Conservation (phyloP, 2,797 vertebrate genomes). For the Gallirallus australis region DNA sequence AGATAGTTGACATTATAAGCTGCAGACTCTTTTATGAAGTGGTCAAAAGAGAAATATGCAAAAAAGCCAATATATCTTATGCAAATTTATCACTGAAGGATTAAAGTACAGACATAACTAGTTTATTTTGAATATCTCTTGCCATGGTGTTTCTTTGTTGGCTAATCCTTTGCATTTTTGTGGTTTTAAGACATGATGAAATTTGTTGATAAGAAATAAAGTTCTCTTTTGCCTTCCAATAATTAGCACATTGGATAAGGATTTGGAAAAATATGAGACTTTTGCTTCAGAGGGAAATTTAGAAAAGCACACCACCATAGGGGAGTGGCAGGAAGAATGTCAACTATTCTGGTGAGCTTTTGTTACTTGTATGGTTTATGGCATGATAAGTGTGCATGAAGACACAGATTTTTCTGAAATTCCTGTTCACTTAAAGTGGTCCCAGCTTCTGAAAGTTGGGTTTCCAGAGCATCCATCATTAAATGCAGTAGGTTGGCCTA, state of each 20-base stretch:
- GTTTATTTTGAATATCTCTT: conserved; percentile 58
- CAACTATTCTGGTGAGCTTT: conserved; percentile 36
- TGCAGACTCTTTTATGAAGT: conserved; percentile 17
- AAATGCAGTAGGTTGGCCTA: not conserved
- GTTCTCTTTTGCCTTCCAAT: conserved; percentile 40
- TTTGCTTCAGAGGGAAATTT: conserved; percentile 29
- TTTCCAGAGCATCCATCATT: not conserved
- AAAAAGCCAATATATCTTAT: not conserved
- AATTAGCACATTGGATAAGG: not conserved
- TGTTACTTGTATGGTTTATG: conserved; percentile 4
- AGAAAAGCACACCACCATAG: not conserved
- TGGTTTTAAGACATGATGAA: conserved; percentile 55
- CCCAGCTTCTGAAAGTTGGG: not conserved
- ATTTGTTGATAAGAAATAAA: conserved; percentile 47
- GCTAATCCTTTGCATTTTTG: conserved; percentile 66
- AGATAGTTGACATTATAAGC: not conserved
- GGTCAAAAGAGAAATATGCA: conserved; percentile 37
- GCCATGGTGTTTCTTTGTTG: conserved; percentile 47
- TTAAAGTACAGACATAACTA: conserved; percentile 41
- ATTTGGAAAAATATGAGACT: conserved; percentile 24
- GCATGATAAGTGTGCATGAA: not conserved
- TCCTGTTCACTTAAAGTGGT: not conserved
- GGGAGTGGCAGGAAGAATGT: conserved; percentile 34
- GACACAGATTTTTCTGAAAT: conserved; percentile 15
- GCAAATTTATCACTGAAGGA: conserved; percentile 34